Percentiles rank a stretch among this genome's conserved stretches.
phyloP scores from a whole-genome alignment of 2,797 vertebrate genomes.

The Pyrocephalus nanus region DNA sequence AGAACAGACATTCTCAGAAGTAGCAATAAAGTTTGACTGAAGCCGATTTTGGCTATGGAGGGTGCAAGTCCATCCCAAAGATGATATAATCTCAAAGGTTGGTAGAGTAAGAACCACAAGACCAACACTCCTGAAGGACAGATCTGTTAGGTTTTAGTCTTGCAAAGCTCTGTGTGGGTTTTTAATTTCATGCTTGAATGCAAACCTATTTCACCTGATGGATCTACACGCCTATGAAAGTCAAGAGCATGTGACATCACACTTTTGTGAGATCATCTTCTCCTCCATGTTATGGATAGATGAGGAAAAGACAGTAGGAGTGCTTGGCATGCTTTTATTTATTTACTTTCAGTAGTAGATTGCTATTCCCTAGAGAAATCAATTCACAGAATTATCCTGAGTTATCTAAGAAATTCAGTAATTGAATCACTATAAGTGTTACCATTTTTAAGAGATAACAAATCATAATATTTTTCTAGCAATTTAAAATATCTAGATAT shows the following conservation, averaged over 20 bases:
- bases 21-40: neutral
- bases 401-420: neutral
- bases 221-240: neutral
- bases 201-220: neutral
- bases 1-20: neutral
- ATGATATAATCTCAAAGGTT: neutral
- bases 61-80: neutral
- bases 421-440: neutral
- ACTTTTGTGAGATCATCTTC: neutral
- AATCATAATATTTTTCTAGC: neutral
- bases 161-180: neutral
- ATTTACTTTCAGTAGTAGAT: neutral
- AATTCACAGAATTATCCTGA: neutral
- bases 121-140: neutral
- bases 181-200: neutral
- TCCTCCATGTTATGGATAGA: neutral
- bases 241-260: neutral
- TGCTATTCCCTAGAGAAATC: neutral
- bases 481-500: neutral
- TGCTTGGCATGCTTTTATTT: neutral
- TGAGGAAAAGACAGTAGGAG: neutral
- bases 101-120: neutral
- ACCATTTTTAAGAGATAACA: neutral
- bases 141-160: neutral
- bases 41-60: neutral